Percentiles rank a stretch among this genome's conserved stretches.
Evolutionary conservation across 2,797 vertebrate species (phyloP).

Genomic region (Macrochelys suwanniensis): DNA sequence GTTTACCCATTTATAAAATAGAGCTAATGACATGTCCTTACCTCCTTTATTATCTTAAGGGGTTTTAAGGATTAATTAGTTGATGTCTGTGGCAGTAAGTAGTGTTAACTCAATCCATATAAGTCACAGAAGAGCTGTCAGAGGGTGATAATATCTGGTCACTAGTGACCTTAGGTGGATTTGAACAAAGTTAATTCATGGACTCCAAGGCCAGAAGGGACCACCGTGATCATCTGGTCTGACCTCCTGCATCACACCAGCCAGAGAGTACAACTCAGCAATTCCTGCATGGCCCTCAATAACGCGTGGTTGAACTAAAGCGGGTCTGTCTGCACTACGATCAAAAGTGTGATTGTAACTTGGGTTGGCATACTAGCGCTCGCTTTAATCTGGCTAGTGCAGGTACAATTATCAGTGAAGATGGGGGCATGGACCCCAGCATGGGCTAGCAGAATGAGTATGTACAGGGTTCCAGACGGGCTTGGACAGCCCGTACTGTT

Average conservation of each 20-base stretch:
- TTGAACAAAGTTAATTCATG: neutral
- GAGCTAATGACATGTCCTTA: neutral
- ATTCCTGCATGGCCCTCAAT: neutral
- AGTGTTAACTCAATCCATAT: neutral
- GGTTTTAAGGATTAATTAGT: neutral
- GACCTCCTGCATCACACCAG: neutral
- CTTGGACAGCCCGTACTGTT: neutral
- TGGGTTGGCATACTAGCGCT: neutral
- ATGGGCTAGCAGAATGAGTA: neutral
- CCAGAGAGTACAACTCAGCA: neutral
- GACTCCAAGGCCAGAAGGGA: neutral
- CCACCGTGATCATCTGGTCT: neutral
- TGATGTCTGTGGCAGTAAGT: neutral
- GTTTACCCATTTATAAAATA: neutral
- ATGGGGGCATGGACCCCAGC: neutral
- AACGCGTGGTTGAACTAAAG: neutral
- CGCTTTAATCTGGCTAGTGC: neutral
- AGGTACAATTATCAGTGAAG: neutral
- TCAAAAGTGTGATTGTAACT: neutral
- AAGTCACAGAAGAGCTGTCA: neutral
- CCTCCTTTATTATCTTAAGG: neutral
- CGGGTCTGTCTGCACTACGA: neutral
- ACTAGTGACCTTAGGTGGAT: neutral
- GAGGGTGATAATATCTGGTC: neutral
- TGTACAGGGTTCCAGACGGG: neutral